Evolutionary conservation across 92 coral and sea anemone genomes (phyloP).

Genomic region (Scolanthus callimorphus): DNA sequence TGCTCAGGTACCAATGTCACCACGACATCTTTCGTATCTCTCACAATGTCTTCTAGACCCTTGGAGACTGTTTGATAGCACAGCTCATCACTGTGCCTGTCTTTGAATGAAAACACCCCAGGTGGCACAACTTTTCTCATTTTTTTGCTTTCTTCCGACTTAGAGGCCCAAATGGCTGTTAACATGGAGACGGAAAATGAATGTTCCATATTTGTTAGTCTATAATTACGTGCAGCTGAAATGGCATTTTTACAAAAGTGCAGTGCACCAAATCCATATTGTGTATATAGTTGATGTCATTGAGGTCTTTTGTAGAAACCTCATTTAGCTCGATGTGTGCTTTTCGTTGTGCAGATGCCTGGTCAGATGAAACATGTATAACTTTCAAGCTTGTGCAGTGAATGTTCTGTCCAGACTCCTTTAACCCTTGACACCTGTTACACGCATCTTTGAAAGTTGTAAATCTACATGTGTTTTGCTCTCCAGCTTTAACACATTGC

Average conservation of each 20-base stretch:
- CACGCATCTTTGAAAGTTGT: conserved; percentile 18
- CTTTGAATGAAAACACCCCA: conserved; percentile 25
- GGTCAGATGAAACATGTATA: conserved; percentile 52
- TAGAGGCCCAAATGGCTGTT: conserved; percentile 39
- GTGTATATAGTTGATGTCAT: not conserved
- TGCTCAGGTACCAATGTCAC: conserved; percentile 29
- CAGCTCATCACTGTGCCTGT: conserved; percentile 36
- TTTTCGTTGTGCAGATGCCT: conserved; percentile 33
- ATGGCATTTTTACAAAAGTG: not conserved
- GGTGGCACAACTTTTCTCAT: conserved; percentile 28
- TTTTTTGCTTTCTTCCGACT: conserved; percentile 11
- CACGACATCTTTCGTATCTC: not conserved
- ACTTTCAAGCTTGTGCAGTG: conserved; percentile 14
- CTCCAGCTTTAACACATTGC: conserved; percentile 6
- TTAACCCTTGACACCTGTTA: conserved; percentile 26
- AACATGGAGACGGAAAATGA: conserved; percentile 15
- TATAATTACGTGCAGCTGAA: not conserved
- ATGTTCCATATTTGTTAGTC: conserved; percentile 14
- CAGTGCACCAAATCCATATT: not conserved
- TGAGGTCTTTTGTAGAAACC: not conserved
- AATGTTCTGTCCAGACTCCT: conserved; percentile 4
- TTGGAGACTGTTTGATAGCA: conserved; percentile 37
- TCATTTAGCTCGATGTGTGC: conserved; percentile 28
- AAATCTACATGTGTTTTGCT: conserved; percentile 9
- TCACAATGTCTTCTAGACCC: conserved; percentile 13